Evolutionary conservation across 2,797 vertebrate genomes (phyloP).

Genomic region (Mormyrops attenuatus): DNA sequence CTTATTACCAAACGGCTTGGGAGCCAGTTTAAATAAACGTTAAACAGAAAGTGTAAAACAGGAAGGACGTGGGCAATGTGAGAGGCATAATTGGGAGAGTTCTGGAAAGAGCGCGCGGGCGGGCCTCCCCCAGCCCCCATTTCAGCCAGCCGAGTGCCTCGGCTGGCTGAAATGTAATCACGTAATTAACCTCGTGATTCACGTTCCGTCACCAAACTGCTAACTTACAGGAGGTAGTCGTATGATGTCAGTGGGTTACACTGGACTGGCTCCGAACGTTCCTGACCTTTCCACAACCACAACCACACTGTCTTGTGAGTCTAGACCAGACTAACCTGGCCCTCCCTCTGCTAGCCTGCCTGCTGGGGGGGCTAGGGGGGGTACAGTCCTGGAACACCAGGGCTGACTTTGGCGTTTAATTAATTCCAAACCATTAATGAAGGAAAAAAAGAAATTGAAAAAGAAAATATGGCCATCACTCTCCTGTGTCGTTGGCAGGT

Average conservation of each 20-base stretch:
- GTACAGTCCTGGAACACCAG: constrained; percentile 37
- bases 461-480: constrained; percentile 64
- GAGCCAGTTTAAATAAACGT: constrained; percentile 32
- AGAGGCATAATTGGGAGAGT: constrained; percentile 34
- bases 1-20: constrained; percentile 29
- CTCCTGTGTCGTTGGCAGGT: constrained; percentile 62
- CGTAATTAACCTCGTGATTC: not conserved
- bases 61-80: constrained; percentile 22
- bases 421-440: constrained; percentile 65
- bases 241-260: not conserved
- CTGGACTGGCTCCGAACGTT: not conserved
- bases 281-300: not conserved
- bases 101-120: constrained; percentile 23
- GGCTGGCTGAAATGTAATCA: not conserved
- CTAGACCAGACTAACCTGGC: not conserved
- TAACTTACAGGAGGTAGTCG: not conserved
- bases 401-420: constrained; percentile 53
- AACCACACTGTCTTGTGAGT: not conserved
- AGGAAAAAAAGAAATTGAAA: constrained; percentile 53
- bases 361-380: constrained; percentile 3
- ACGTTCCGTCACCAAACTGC: not conserved
- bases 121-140: constrained; percentile 32
- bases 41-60: constrained; percentile 18
- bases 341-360: not conserved
- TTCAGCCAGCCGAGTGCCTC: constrained; percentile 14